phyloP scores from a whole-genome alignment of 2,888 invertebrate genomes.

The Liodrosophila aerea region DNA sequence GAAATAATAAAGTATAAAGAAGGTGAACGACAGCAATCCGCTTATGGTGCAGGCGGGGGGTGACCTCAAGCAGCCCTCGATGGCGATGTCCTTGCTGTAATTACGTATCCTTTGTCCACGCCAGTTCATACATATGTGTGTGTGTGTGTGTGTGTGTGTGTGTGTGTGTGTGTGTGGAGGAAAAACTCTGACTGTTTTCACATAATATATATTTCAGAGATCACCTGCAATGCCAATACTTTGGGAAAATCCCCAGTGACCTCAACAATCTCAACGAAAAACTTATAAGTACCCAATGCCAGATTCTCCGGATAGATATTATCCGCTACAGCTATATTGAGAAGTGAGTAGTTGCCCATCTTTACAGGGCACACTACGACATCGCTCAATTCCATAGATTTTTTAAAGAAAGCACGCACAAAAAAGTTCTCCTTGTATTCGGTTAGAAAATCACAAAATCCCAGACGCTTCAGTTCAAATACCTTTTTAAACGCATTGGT shows the following conservation, averaged over 20 bases:
- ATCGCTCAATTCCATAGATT: constrained; percentile 21
- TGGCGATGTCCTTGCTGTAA: constrained; percentile 54
- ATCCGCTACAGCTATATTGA: constrained; percentile 30
- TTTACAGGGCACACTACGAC: constrained; percentile 49
- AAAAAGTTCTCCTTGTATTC: constrained; percentile 25
- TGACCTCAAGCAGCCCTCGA: constrained; percentile 28
- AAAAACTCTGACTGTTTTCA: not conserved
- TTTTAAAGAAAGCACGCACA: constrained; percentile 46
- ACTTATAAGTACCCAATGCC: constrained; percentile 52
- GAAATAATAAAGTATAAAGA: not conserved
- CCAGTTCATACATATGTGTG: not conserved
- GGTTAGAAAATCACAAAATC: constrained; percentile 57
- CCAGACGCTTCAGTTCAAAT: constrained; percentile 40
- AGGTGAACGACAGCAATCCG: constrained; percentile 56
- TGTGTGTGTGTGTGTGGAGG: not conserved
- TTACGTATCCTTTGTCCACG: constrained; percentile 57
- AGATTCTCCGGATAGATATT: constrained; percentile 34
- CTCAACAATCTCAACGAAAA: constrained; percentile 55
- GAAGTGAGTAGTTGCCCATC: constrained; percentile 47
- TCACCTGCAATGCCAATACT: constrained; percentile 63
- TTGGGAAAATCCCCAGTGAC: constrained; percentile 53
- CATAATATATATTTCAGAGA: constrained; percentile 28
- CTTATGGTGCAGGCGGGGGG: constrained; percentile 46
- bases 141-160: not conserved
- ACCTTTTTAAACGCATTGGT: constrained; percentile 23